phyloP scores from a whole-genome alignment of 2,888 invertebrate species.

The Marronus borbonicus region DNA sequence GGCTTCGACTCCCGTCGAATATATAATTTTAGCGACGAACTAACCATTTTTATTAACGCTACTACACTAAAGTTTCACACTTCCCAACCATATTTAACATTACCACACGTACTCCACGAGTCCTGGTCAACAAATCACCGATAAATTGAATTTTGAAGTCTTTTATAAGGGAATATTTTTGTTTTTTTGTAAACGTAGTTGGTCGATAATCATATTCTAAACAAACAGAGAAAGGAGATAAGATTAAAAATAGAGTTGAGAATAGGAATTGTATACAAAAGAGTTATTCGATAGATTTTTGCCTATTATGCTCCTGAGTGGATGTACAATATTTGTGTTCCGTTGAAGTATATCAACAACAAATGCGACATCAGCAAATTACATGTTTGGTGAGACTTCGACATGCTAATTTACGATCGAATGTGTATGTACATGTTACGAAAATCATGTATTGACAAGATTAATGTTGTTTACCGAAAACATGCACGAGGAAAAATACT shows the following conservation, averaged over 20 bases:
- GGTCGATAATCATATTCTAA: neutral
- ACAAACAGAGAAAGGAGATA: conserved; percentile 13
- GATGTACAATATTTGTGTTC: conserved; percentile 5
- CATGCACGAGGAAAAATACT: no score
- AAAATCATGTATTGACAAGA: neutral
- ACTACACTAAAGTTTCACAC: neutral
- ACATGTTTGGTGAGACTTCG: neutral
- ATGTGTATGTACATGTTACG: neutral
- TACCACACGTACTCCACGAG: neutral
- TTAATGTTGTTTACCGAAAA: neutral
- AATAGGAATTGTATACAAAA: conserved; percentile 12
- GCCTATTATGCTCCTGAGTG: neutral
- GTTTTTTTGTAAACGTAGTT: conserved; percentile 9
- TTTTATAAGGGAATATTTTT: conserved; percentile 24
- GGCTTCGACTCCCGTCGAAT: conserved; percentile 53
- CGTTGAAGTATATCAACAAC: neutral
- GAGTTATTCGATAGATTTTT: neutral
- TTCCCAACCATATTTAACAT: neutral
- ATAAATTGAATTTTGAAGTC: conserved; percentile 13
- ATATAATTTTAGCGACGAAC: conserved; percentile 53
- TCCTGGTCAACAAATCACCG: conserved; percentile 2
- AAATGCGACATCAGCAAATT: neutral
- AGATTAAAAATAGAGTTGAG: conserved; percentile 18
- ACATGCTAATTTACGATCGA: conserved; percentile 20
- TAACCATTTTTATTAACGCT: conserved; percentile 53